phyloP scores from a whole-genome alignment of 2,113 vertebrate genomes.

The Cebidichthys violaceus region DNA sequence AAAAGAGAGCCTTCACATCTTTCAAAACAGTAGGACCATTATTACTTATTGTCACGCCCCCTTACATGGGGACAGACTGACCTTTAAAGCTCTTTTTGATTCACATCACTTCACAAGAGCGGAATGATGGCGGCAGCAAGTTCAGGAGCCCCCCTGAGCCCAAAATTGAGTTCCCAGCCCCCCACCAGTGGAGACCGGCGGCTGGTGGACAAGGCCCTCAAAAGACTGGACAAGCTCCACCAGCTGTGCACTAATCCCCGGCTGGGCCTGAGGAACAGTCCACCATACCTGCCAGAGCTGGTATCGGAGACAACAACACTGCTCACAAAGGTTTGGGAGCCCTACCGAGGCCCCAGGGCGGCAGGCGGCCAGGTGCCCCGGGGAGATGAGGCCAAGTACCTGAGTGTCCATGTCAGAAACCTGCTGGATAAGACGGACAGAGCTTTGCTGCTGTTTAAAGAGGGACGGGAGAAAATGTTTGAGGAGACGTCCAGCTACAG shows the following conservation, averaged over 20 bases:
- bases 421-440: slow-evolving; percentile 85
- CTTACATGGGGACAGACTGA: slow-evolving; percentile 8
- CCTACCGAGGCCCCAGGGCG: slow-evolving; percentile 47
- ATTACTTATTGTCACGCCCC: slow-evolving; percentile 12
- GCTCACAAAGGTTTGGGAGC: slow-evolving; percentile 79
- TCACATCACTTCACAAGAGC: slow-evolving; percentile 22
- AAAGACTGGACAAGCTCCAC: slow-evolving; percentile 79
- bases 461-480: slow-evolving; percentile 83
- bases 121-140: slow-evolving; percentile 71
- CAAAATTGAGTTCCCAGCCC: slow-evolving; percentile 15
- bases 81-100: slow-evolving; percentile 13
- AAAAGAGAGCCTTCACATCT: slow-evolving; percentile 21
- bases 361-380: slow-evolving; percentile 10
- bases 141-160: slow-evolving; percentile 33
- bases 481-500: slow-evolving; percentile 84
- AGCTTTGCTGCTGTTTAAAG: slow-evolving; percentile 82
- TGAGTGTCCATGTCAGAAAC: slow-evolving; percentile 82
- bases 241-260: slow-evolving; percentile 72
- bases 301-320: slow-evolving; percentile 72
- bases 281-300: slow-evolving; percentile 86
- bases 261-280: slow-evolving; percentile 80
- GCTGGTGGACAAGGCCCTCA: slow-evolving; percentile 77
- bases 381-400: slow-evolving; percentile 76
- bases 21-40: background rate
- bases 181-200: slow-evolving; percentile 58